Conservation (phyloP, 2,113 vertebrate genomes). For the Solea senegalensis region DNA sequence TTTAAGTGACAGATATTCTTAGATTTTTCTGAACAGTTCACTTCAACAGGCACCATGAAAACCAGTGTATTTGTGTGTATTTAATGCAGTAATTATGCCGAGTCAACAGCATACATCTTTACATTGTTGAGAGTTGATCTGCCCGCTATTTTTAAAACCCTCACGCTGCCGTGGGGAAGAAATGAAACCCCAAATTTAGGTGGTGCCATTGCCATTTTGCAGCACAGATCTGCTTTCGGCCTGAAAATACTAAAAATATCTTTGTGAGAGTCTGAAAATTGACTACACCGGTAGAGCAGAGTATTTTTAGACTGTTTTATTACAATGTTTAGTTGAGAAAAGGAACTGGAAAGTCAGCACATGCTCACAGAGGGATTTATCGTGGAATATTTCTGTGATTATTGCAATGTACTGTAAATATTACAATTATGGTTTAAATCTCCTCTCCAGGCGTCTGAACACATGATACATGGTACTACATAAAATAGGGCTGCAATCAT, state of each 20-base stretch:
- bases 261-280: slow-evolving; percentile 28
- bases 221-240: neutral
- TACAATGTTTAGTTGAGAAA: slow-evolving; percentile 8
- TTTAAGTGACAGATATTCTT: slow-evolving; percentile 42
- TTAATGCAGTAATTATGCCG: neutral
- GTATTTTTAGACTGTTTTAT: slow-evolving; percentile 39
- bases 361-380: slow-evolving; percentile 17
- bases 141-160: neutral
- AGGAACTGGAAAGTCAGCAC: slow-evolving; percentile 11
- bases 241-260: slow-evolving; percentile 37
- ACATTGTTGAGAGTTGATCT: slow-evolving; percentile 5
- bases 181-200: neutral
- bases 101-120: neutral
- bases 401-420: slow-evolving; percentile 2
- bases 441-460: neutral
- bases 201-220: slow-evolving; percentile 3
- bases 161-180: neutral
- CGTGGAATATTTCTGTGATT: slow-evolving; percentile 4
- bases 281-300: slow-evolving; percentile 1
- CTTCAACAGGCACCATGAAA: slow-evolving; percentile 11
- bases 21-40: slow-evolving; percentile 13
- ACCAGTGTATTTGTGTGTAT: neutral
- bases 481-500: too few species aligned
- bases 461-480: too few species aligned
- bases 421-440: neutral